Base-by-base conservation (phyloP, 2,888 invertebrate species). In the Mantis religiosa region DNA sequence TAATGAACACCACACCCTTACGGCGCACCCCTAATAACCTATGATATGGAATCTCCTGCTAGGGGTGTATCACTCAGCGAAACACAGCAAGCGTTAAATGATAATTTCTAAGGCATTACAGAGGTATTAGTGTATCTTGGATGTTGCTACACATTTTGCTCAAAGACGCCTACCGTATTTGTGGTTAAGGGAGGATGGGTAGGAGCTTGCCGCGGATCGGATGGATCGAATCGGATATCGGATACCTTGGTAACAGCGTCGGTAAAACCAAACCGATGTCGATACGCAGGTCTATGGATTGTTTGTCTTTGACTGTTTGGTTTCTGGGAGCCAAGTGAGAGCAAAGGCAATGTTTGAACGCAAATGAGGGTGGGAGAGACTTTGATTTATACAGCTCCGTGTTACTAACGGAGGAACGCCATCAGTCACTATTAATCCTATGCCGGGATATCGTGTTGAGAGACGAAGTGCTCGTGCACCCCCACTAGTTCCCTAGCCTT, bases 381-480 rank as follows among this genome's bases (percentile, higher is more conserved):
- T 86, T 86, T 81, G 86, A 86, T 86, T 86, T 86, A 54, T 81
- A 28, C 81, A 86, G 86, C 28, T 47, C 28, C 28, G 20, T 28
- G 20, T 7, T 86, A 85, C n/a, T 85, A 85, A 28, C 47, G 85
- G 85, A 28, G 86, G 4, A 28, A 85, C 3, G 28, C 81, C 86
- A 86, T 86, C 86, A 81, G 86, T 81, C 86, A 86, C 28, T 54
- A 81, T 81, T 86, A 86, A 81, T 86, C 86, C 86, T 15, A 14
- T 6, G 15, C 20, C 30, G 9, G 28, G 28, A 6, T 81, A 28
- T 25, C 27, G 47, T 83, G 83, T 83, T 25, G 28, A 84, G 7
- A 41, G 41, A 41, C 41, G 34, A 7, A 7, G 34, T 34, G 7
- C 34, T 34, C 34, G 41, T 41, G 41, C 41, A 41, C 41, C 41